phyloP scores from a whole-genome alignment of 1,140 invertebrate genomes.

The Ceratoteleas bidentatus region DNA sequence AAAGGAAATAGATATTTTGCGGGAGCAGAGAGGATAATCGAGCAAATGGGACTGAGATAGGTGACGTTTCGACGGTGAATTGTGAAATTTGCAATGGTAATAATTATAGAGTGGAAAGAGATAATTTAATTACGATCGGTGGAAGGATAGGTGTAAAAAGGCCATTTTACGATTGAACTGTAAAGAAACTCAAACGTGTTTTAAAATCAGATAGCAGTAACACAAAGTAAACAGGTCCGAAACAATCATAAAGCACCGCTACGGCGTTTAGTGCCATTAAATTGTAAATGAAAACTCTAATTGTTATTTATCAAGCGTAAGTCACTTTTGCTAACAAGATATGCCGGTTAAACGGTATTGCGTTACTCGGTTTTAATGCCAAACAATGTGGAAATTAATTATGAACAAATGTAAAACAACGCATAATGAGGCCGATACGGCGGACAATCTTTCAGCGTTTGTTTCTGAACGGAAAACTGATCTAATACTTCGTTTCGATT shows the following conservation, averaged over 20 bases:
- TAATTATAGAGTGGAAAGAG: no score
- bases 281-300: conserved; percentile 29
- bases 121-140: no score
- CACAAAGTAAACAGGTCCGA: neutral
- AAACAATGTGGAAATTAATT: conserved; percentile 12
- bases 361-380: conserved; percentile 11
- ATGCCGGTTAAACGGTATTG: conserved; percentile 6
- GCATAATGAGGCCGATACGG: neutral
- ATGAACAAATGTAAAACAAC: neutral
- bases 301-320: conserved; percentile 27
- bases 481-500: no score
- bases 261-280: conserved; percentile 12
- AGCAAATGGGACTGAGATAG: no score
- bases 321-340: conserved; percentile 12
- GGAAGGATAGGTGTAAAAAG: neutral
- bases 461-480: no score
- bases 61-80: no score
- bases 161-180: neutral
- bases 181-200: no score
- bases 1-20: no score
- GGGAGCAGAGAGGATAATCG: no score
- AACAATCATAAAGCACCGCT: neutral
- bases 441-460: no score
- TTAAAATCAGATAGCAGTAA: no score
- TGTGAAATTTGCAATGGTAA: no score